These are phyloP conservation scores for Drosophila repletoides DNA, from an alignment of 1,140 invertebrate genomes.

Conservation along the genomic window DNA sequence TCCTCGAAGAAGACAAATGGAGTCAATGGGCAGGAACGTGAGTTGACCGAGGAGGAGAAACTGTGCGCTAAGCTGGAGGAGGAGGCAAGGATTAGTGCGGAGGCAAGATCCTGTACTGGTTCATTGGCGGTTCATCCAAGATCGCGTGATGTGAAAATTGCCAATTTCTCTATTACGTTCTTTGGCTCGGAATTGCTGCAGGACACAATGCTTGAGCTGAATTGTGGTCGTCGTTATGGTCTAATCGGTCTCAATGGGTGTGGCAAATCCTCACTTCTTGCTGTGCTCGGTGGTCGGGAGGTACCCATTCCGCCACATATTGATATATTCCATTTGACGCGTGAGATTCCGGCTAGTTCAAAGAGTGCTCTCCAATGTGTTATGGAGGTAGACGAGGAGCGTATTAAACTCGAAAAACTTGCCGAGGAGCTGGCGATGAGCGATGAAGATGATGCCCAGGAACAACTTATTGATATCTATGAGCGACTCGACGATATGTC, in stretches of 20 bases:
- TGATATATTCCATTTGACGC: constrained; percentile 98
- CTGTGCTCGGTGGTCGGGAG: constrained; percentile 95
- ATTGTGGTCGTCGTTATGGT: constrained; percentile 98
- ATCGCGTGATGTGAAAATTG: constrained; percentile 98
- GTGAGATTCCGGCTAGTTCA: constrained; percentile 98
- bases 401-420: constrained; percentile 94
- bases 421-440: constrained; percentile 94
- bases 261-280: constrained; percentile 96
- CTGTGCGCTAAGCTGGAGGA: constrained; percentile 94
- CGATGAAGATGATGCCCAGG: constrained; percentile 96
- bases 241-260: constrained; percentile 98
- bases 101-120: constrained; percentile 97
- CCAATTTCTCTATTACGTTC: constrained; percentile 98
- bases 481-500: constrained; percentile 98
- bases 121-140: constrained; percentile 96
- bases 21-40: constrained; percentile 81
- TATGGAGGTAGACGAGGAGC: constrained; percentile 98
- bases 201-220: constrained; percentile 98
- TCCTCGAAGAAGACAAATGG: constrained; percentile 80
- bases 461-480: constrained; percentile 98
- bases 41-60: constrained; percentile 87
- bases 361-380: constrained; percentile 97
- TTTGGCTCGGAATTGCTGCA: constrained; percentile 97
- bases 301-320: constrained; percentile 98
- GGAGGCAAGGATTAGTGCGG: constrained; percentile 95